Conservation (phyloP, 2,797 vertebrate genomes). For the Bucorvus abyssinicus region DNA sequence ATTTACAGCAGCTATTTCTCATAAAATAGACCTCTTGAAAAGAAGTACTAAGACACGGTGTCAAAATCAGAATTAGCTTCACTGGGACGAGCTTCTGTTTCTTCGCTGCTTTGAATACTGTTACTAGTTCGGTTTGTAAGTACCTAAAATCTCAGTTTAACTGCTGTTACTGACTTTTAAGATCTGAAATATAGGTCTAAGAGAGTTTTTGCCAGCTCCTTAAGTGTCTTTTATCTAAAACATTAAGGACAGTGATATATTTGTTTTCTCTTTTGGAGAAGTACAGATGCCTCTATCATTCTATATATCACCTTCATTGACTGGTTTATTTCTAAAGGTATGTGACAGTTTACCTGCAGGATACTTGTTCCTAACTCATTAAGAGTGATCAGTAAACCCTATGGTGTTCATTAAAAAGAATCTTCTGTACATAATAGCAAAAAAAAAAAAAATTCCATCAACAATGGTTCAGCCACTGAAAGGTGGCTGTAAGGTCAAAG, state of each 20-base stretch:
- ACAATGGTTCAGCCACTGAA: slow-evolving; percentile 34
- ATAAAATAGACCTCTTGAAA: not conserved
- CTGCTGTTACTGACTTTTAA: slow-evolving; percentile 15
- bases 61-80: not conserved
- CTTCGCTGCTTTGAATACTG: slow-evolving; percentile 11
- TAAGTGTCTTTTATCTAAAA: slow-evolving; percentile 21
- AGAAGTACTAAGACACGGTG: not conserved
- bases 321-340: slow-evolving; percentile 66
- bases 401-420: slow-evolving; percentile 72
- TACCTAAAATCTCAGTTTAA: slow-evolving; percentile 46
- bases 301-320: slow-evolving; percentile 43
- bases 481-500: slow-evolving; percentile 69
- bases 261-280: slow-evolving; percentile 44
- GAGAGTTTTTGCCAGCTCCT: not conserved
- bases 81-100: not conserved
- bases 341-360: slow-evolving; percentile 66
- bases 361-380: slow-evolving; percentile 64
- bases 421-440: slow-evolving; percentile 53
- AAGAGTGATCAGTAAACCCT: slow-evolving; percentile 70
- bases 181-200: not conserved
- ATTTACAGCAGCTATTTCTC: not conserved
- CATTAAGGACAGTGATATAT: slow-evolving; percentile 28
- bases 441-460: slow-evolving; percentile 47
- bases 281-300: slow-evolving; percentile 8
- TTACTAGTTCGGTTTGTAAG: not conserved